Base-by-base conservation (phyloP, 2,797 vertebrate genomes). In the Muraenolepis orangiensis region DNA sequence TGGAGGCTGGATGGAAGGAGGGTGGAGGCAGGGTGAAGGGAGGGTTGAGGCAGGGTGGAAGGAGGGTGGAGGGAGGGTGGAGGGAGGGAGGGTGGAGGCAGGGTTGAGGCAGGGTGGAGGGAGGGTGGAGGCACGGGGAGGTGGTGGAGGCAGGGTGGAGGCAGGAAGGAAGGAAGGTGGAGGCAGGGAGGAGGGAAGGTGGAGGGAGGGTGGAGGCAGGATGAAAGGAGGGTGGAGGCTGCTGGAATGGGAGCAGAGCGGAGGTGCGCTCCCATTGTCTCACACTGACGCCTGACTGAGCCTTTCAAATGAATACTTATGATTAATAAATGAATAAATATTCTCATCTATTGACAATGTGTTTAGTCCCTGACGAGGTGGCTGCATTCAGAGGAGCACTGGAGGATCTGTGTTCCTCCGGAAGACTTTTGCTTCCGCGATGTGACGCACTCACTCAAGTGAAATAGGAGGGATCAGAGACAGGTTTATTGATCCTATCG, bases 261-360 rank as follows among this genome's bases (percentile, higher is more conserved):
- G 61, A 26, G 23, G 61, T 13, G 16, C 7, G 10, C 1, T 69
- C 34, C 38, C 32, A 70, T 69, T 72, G 73, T 77, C 23, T 66
- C 66, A 57, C 73, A 75, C 13, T 70, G 38, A 77, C 64, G 77
- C 80, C 74, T 51, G 72, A 73, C 67, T 61, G 31, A 76, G 72
- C 74, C 81, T 64, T 75, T 42, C 77, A 71, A n/a, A 75, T 85
- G 78, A 38, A 74, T 72, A 71, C 84, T 81, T 81, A 74, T n/a
- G n/a, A n/a, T n/a, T n/a, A n/a, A n/a, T n/a, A n/a, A n/a, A n/a
- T n/a, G n/a, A n/a, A n/a, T 73, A 61, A 38, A 74, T n/a, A 61
- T 26, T n/a, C 51, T 26, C n/a, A 26, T 61, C 51, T 23, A 26
- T 6, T 26, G 51, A 61, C 1, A n/a, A 61, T 26, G 51, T 26